A percentile compares a stretch with the other conserved stretches of the same genome.
phyloP scores from a whole-genome alignment of 2,888 invertebrate genomes.

The Napeogenes inachia region DNA sequence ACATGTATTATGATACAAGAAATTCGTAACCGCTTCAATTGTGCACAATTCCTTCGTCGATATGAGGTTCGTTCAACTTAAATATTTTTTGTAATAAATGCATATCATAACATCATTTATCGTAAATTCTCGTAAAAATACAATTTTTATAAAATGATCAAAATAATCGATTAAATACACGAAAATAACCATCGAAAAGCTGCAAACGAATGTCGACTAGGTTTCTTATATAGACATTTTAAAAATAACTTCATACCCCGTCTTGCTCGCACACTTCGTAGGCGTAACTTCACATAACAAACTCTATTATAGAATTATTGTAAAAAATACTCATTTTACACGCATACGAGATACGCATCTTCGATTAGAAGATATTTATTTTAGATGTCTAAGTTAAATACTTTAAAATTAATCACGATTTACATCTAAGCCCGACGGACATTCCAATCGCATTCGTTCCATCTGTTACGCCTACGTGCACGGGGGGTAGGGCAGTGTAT shows the following conservation, averaged over 20 bases:
- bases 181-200: slow-evolving; percentile 30
- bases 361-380: too few species aligned
- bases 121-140: slow-evolving; percentile 32
- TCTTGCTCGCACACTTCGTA: slow-evolving; percentile 21
- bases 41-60: slow-evolving; percentile 70
- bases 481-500: slow-evolving; percentile 16
- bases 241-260: slow-evolving; percentile 35
- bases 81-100: slow-evolving; percentile 50
- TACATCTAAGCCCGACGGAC: too few species aligned
- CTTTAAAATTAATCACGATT: too few species aligned
- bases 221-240: slow-evolving; percentile 30
- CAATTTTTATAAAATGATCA: slow-evolving; percentile 22
- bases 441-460: too few species aligned
- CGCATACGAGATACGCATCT: too few species aligned
- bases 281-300: too few species aligned
- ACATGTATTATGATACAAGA: slow-evolving; percentile 48
- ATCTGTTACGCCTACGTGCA: background rate
- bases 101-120: slow-evolving; percentile 36
- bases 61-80: slow-evolving; percentile 43
- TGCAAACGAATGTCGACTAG: slow-evolving; percentile 42
- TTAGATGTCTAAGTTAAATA: too few species aligned
- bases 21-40: slow-evolving; percentile 65
- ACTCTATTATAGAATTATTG: too few species aligned
- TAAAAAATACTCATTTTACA: too few species aligned
- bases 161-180: slow-evolving; percentile 29